Conservation (phyloP, 2,888 invertebrate genomes). For the Neoscelio sp. region DNA sequence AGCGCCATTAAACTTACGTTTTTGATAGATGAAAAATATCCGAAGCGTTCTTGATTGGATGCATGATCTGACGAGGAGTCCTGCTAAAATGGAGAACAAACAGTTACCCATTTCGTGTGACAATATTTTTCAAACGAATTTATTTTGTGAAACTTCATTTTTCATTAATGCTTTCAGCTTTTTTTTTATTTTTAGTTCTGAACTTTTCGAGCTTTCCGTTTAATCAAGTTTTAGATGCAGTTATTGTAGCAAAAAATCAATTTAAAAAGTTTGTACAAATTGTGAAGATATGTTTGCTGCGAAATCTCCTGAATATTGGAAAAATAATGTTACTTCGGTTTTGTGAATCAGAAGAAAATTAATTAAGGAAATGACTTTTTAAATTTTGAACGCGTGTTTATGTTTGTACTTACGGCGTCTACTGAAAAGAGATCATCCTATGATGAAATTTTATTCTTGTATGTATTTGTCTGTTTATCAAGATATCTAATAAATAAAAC, state of each 20-base stretch:
- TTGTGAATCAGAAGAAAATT: too few species aligned
- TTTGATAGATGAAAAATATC: conserved; percentile 81
- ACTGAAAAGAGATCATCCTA: too few species aligned
- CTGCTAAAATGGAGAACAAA: conserved; percentile 72
- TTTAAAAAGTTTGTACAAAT: too few species aligned
- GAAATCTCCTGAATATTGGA: too few species aligned
- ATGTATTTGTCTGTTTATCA: too few species aligned
- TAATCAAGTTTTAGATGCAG: conserved; percentile 19
- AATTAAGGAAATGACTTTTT: too few species aligned
- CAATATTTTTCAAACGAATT: conserved; percentile 56
- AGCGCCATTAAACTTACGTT: conserved; percentile 76
- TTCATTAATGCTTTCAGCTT: conserved; percentile 7
- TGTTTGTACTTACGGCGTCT: too few species aligned
- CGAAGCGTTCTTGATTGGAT: conserved; percentile 81
- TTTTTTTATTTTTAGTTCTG: neutral
- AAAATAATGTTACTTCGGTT: too few species aligned
- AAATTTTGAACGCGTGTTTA: too few species aligned
- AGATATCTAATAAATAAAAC: too few species aligned
- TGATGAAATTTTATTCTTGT: too few species aligned
- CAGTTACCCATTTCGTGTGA: conserved; percentile 41
- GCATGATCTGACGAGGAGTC: conserved; percentile 81
- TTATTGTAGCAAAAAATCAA: conserved; percentile 24
- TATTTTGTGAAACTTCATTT: conserved; percentile 41
- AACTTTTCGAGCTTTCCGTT: conserved; percentile 16
- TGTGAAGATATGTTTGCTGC: too few species aligned